phyloP scores from a whole-genome alignment of 2,113 vertebrate species.

The Mugil cephalus region DNA sequence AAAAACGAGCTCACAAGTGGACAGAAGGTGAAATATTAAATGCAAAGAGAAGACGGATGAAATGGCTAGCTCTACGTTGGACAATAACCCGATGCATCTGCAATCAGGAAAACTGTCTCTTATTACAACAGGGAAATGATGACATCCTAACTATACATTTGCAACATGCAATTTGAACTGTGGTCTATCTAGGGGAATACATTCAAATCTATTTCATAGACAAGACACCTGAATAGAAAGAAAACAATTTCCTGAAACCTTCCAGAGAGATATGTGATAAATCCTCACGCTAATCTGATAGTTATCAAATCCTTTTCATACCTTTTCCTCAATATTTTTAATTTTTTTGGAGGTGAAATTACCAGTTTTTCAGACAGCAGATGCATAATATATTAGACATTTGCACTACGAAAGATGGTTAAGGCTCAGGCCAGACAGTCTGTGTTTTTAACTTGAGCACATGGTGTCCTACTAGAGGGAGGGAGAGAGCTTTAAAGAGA shows the following conservation, averaged over 20 bases:
- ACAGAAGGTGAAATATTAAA: slow-evolving; percentile 54
- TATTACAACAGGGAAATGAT: too few relatives aligned
- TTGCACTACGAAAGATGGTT: slow-evolving; percentile 8
- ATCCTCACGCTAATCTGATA: background rate
- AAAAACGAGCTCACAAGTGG: slow-evolving; percentile 33
- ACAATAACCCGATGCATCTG: slow-evolving; percentile 50
- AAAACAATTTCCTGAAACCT: too few relatives aligned
- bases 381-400: slow-evolving; percentile 35
- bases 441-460: slow-evolving; percentile 90
- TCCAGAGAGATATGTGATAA: too few relatives aligned
- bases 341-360: background rate
- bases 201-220: too few relatives aligned
- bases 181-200: too few relatives aligned
- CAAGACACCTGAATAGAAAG: too few relatives aligned
- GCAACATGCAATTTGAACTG: too few relatives aligned
- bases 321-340: background rate
- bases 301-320: background rate
- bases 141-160: too few relatives aligned
- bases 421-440: slow-evolving; percentile 65
- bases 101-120: slow-evolving; percentile 36
- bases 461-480: slow-evolving; percentile 37
- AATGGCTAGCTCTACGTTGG: slow-evolving; percentile 7
- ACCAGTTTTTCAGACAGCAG: slow-evolving; percentile 39
- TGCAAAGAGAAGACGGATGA: slow-evolving; percentile 53
- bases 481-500: slow-evolving; percentile 36